These are phyloP conservation scores for Anadara kagoshimensis DNA, from an alignment of 1,140 invertebrate species.

Conservation along the genomic window DNA sequence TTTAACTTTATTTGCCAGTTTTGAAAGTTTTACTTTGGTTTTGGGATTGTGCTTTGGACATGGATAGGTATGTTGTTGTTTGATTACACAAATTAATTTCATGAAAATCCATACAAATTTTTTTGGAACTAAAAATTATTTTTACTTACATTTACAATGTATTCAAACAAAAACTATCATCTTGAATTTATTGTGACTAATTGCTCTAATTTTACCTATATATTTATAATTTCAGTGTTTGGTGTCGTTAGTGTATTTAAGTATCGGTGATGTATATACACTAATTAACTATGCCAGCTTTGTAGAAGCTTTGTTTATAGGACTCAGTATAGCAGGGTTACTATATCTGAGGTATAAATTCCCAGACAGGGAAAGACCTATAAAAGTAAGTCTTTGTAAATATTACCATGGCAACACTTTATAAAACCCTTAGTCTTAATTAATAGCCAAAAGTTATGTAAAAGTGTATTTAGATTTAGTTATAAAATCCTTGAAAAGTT, in stretches of 20 bases:
- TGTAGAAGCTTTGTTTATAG: conserved; percentile 95
- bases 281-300: conserved; percentile 96
- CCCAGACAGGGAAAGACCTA: conserved; percentile 87
- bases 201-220: conserved; percentile 28
- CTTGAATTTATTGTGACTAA: too few relatives aligned
- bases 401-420: neutral
- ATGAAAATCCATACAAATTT: too few relatives aligned
- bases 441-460: too few relatives aligned
- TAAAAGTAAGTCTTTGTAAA: conserved; percentile 81
- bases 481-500: neutral
- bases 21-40: too few relatives aligned
- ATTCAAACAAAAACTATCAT: too few relatives aligned
- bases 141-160: too few relatives aligned
- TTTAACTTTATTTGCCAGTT: too few relatives aligned
- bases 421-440: too few relatives aligned
- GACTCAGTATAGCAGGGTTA: conserved; percentile 88
- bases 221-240: conserved; percentile 72
- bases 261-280: conserved; percentile 89
- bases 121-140: too few relatives aligned
- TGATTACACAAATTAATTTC: too few relatives aligned
- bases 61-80: too few relatives aligned
- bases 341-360: conserved; percentile 88
- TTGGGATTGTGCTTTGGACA: too few relatives aligned
- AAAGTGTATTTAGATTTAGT: neutral
- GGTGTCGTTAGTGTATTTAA: conserved; percentile 89